These are phyloP conservation scores for Bergia sp. DNA, from an alignment of 92 coral and sea anemone species.

Conservation along the genomic window DNA sequence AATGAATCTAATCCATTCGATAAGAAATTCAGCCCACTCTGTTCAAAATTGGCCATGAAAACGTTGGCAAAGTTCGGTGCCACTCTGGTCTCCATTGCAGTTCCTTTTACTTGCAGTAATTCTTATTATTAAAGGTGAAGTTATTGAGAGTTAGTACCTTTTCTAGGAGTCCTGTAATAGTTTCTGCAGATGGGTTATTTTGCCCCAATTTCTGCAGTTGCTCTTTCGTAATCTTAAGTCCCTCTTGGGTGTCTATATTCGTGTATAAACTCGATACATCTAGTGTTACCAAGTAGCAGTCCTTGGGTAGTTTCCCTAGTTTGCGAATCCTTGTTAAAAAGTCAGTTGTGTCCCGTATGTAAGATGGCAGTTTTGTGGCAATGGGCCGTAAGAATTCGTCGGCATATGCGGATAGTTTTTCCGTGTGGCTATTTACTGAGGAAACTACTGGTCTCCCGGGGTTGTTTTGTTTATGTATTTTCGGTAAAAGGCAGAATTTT, in stretches of 20 bases:
- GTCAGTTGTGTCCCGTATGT: background rate
- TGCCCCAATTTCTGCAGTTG: slow-evolving; percentile 2
- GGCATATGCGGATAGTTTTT: too few relatives aligned
- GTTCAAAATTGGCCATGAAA: too few relatives aligned
- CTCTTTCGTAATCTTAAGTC: slow-evolving; percentile 19
- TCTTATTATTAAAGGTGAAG: too few relatives aligned
- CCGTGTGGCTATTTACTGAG: background rate
- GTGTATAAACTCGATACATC: background rate
- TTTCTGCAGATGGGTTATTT: background rate
- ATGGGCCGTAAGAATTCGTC: background rate
- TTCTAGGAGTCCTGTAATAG: too few relatives aligned
- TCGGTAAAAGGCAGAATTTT: too few relatives aligned
- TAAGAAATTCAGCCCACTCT: background rate
- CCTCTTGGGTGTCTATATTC: slow-evolving; percentile 4
- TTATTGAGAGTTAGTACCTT: too few relatives aligned
- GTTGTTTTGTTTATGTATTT: background rate
- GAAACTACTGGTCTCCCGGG: background rate
- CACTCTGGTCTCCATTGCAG: too few relatives aligned
- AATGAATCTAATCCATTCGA: too few relatives aligned
- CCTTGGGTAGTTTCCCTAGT: background rate
- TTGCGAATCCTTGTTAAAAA: background rate
- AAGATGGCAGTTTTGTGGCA: background rate
- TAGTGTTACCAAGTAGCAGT: too few relatives aligned
- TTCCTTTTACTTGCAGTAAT: too few relatives aligned
- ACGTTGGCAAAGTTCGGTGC: too few relatives aligned